phyloP scores from a whole-genome alignment of 2,113 vertebrate genomes.

The Muntiacus muntjak region DNA sequence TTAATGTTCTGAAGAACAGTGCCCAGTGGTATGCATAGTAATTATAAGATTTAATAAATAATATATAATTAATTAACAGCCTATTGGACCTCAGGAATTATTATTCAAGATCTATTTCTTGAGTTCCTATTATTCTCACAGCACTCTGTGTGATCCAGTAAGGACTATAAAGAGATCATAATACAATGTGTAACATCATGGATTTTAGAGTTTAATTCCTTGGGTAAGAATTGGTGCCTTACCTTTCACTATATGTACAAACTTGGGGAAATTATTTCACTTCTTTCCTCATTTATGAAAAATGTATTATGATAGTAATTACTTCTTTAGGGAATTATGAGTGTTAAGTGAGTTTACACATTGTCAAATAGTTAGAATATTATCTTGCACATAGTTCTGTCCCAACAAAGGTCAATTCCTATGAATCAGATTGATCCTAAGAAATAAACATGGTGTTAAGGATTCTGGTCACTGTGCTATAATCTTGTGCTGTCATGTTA shows the following conservation, averaged over 20 bases:
- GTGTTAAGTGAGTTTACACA: not conserved
- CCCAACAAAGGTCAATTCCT: not conserved
- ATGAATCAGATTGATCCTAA: not conserved
- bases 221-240: not conserved
- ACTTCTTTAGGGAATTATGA: not conserved
- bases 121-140: not conserved
- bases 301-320: not conserved
- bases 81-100: not conserved
- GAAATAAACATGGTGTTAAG: not conserved
- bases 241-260: not conserved
- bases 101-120: not conserved
- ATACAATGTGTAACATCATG: not conserved
- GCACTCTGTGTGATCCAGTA: not conserved
- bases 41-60: not conserved
- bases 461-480: rapidly evolving
- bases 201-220: not conserved
- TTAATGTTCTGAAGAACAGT: not conserved
- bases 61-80: not conserved
- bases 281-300: not conserved
- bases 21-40: not conserved
- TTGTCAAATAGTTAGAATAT: not conserved
- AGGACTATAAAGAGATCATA: not conserved
- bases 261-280: not conserved
- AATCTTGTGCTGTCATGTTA: not conserved
- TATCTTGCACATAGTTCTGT: not conserved